Conservation (phyloP, 1,140 invertebrate species). For the Drosophila bipectinata region DNA sequence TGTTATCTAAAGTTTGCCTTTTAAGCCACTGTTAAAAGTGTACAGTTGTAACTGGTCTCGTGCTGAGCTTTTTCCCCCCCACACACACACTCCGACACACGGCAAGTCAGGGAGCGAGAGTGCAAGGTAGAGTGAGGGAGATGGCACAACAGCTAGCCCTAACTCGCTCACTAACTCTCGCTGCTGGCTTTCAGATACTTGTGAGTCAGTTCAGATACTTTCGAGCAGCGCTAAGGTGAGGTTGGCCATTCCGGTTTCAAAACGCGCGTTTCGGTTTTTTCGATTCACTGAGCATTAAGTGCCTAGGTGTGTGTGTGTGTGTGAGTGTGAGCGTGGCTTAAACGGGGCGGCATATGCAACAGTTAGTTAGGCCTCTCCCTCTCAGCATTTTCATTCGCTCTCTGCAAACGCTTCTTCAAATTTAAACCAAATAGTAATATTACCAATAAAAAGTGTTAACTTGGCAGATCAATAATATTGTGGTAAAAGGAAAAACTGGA, state of each 20-base stretch:
- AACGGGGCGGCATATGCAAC: conserved; percentile 74
- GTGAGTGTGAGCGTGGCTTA: conserved; percentile 65
- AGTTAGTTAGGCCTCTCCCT: conserved; percentile 45
- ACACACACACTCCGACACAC: conserved; percentile 10
- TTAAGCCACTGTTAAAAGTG: conserved; percentile 20
- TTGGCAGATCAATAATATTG: conserved; percentile 24
- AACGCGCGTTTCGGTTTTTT: conserved; percentile 30
- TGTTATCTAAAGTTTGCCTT: neutral
- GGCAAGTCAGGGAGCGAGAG: conserved; percentile 25
- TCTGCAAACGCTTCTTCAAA: conserved; percentile 27
- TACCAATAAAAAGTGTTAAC: conserved; percentile 16
- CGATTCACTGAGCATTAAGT: conserved; percentile 39
- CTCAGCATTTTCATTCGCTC: conserved; percentile 4
- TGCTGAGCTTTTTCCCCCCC: conserved; percentile 21
- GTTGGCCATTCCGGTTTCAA: conserved; percentile 43
- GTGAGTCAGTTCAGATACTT: conserved; percentile 66
- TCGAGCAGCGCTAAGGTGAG: conserved; percentile 74
- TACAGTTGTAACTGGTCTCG: conserved; percentile 47
- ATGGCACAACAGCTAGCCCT: conserved; percentile 29
- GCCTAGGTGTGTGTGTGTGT: conserved; percentile 24
- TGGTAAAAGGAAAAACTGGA: conserved; percentile 35
- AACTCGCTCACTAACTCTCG: conserved; percentile 31
- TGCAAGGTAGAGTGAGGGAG: conserved; percentile 2
- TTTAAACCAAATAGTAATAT: neutral
- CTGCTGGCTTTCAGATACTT: conserved; percentile 10